Conservation (phyloP, 2,113 vertebrate genomes). For the Orcinus orca region DNA sequence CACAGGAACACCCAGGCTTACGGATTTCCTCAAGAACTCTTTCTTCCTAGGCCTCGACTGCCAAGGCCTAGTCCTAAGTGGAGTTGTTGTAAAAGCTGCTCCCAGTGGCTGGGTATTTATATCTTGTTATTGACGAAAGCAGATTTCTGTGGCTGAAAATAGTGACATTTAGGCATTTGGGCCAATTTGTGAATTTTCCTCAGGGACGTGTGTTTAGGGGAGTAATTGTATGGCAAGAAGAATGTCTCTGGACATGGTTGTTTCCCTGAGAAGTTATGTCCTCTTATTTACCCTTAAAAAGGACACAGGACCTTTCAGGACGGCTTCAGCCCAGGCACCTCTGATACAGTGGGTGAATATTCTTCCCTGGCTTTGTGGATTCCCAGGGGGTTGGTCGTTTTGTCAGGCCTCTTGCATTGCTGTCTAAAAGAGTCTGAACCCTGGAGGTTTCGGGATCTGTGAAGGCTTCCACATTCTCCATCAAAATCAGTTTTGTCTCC, state of each 20-base stretch:
- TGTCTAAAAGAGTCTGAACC: background rate
- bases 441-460: background rate
- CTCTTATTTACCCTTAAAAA: slow-evolving; percentile 7
- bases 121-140: slow-evolving; percentile 40
- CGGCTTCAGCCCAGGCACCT: background rate
- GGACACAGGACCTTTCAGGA: background rate
- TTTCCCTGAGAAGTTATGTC: slow-evolving; percentile 38
- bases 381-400: background rate
- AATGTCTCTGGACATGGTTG: background rate
- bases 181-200: slow-evolving; percentile 54
- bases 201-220: slow-evolving; percentile 28
- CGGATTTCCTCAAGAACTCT: background rate
- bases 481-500: background rate
- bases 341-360: fast-evolving
- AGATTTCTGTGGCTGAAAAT: slow-evolving; percentile 58
- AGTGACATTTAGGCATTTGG: slow-evolving; percentile 52
- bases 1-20: background rate
- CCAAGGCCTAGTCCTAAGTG: background rate
- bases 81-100: background rate
- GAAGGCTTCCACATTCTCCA: background rate
- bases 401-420: background rate
- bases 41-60: background rate
- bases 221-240: slow-evolving; percentile 55
- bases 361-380: background rate
- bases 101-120: slow-evolving; percentile 29